These are phyloP conservation scores for Xestia rhomboidea DNA, from an alignment of 2,888 invertebrate species.

Conservation along the genomic window DNA sequence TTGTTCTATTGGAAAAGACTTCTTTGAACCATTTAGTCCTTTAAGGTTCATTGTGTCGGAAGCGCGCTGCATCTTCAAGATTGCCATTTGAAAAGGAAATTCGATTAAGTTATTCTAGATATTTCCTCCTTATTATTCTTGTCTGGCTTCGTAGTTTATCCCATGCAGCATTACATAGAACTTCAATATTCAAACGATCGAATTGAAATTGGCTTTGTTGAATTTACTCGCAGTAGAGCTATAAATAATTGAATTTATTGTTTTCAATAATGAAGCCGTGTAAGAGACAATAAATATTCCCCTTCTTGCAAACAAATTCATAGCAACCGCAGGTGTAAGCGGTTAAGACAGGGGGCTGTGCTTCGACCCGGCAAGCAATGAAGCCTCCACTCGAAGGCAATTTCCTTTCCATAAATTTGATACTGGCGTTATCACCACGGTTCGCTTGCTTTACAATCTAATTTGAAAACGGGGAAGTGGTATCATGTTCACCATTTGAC, in stretches of 20 bases:
- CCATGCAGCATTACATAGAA: slow-evolving; percentile 14
- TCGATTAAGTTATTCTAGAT: slow-evolving; percentile 44
- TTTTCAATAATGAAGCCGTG: slow-evolving; percentile 55
- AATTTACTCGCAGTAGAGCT: not conserved
- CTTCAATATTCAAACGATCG: slow-evolving; percentile 34
- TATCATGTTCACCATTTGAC: slow-evolving; percentile 62
- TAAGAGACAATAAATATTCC: slow-evolving; percentile 47
- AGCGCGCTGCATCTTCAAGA: slow-evolving; percentile 58
- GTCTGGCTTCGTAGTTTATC: slow-evolving; percentile 27
- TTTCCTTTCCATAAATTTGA: slow-evolving; percentile 71
- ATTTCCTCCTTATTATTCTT: slow-evolving; percentile 40
- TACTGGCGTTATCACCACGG: slow-evolving; percentile 69
- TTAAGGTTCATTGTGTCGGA: slow-evolving; percentile 45
- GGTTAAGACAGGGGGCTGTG: slow-evolving; percentile 58
- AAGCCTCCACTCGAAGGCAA: slow-evolving; percentile 68
- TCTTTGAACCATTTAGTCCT: slow-evolving; percentile 47
- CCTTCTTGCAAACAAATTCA: slow-evolving; percentile 50
- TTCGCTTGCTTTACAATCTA: slow-evolving; percentile 71
- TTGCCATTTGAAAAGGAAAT: slow-evolving; percentile 56
- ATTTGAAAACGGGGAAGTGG: slow-evolving; percentile 71
- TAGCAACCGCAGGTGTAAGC: slow-evolving; percentile 70
- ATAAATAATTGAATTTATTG: slow-evolving; percentile 51
- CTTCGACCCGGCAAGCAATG: slow-evolving; percentile 62
- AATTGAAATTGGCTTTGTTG: slow-evolving; percentile 26
- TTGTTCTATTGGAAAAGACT: slow-evolving; percentile 42